These are phyloP conservation scores for Callionymus lyra DNA, from an alignment of 2,113 vertebrate species.

Conservation along the genomic window DNA sequence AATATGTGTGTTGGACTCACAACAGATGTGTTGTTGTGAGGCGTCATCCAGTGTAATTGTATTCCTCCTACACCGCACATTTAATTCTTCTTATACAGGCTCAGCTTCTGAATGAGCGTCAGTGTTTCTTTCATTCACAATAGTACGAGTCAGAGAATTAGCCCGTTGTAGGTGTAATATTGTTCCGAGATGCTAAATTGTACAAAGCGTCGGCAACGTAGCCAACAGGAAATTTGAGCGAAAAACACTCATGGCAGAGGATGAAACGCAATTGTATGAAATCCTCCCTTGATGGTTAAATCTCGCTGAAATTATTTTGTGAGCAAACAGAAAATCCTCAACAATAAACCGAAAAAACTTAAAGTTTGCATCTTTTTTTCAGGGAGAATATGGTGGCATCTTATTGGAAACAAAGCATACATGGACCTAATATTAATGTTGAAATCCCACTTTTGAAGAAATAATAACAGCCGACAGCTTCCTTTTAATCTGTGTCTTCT, in stretches of 20 bases:
- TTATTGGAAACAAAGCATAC: too few species aligned
- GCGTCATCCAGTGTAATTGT: slow-evolving; percentile 5
- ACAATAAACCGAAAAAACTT: too few species aligned
- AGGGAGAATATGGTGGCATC: too few species aligned
- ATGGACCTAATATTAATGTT: too few species aligned
- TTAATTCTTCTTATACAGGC: slow-evolving; percentile 10
- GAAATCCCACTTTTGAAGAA: too few species aligned
- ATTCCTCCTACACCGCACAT: slow-evolving; percentile 31
- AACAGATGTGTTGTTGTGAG: slow-evolving; percentile 3
- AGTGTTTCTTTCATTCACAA: slow-evolving; percentile 33
- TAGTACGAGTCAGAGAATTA: slow-evolving; percentile 19
- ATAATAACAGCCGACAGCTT: too few species aligned
- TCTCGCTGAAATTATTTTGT: too few species aligned
- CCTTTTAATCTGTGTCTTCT: too few species aligned
- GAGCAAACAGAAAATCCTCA: too few species aligned
- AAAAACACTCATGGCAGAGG: slow-evolving; percentile 14
- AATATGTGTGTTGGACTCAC: neutral
- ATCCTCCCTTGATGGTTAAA: too few species aligned
- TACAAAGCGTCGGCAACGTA: slow-evolving; percentile 10
- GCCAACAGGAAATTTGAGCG: slow-evolving; percentile 12
- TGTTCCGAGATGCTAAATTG: slow-evolving; percentile 15
- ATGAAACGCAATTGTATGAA: slow-evolving; percentile 1
- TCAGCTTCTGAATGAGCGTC: slow-evolving; percentile 37
- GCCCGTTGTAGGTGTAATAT: slow-evolving; percentile 21
- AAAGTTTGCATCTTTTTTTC: too few species aligned